phyloP scores from a whole-genome alignment of 1,140 invertebrate species.

The Bombus fervidus region DNA sequence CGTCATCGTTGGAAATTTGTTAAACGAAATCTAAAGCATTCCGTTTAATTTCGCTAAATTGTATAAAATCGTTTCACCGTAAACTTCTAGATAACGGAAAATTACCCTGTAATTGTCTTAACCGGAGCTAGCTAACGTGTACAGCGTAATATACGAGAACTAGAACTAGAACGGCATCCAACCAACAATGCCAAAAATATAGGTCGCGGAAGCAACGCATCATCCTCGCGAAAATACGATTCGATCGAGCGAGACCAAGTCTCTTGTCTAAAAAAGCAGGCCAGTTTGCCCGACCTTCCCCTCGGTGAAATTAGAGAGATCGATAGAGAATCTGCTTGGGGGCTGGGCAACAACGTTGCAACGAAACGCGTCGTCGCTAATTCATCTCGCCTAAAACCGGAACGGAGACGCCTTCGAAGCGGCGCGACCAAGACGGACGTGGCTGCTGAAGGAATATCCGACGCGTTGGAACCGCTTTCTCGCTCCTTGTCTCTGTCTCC shows the following conservation, averaged over 20 bases:
- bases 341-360: not conserved
- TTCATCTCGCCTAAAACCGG: constrained; percentile 34
- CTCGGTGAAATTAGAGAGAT: constrained; percentile 52
- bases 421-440: constrained; percentile 15
- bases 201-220: not conserved
- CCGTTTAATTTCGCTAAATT: too few species aligned
- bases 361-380: constrained; percentile 53
- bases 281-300: constrained; percentile 40
- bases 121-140: not conserved
- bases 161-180: not conserved
- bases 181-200: not conserved
- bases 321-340: constrained; percentile 44
- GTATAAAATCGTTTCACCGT: too few species aligned
- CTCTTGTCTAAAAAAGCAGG: constrained; percentile 16
- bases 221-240: not conserved
- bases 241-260: constrained; percentile 3
- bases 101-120: not conserved
- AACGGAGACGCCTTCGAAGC: constrained; percentile 34
- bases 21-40: too few species aligned
- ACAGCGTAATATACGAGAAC: not conserved
- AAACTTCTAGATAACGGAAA: too few species aligned
- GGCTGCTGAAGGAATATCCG: constrained; percentile 24
- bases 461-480: constrained; percentile 33
- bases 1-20: too few species aligned
- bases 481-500: not conserved